Base-by-base conservation (phyloP, 1,140 invertebrate genomes). In the Penaeus chinensis region DNA sequence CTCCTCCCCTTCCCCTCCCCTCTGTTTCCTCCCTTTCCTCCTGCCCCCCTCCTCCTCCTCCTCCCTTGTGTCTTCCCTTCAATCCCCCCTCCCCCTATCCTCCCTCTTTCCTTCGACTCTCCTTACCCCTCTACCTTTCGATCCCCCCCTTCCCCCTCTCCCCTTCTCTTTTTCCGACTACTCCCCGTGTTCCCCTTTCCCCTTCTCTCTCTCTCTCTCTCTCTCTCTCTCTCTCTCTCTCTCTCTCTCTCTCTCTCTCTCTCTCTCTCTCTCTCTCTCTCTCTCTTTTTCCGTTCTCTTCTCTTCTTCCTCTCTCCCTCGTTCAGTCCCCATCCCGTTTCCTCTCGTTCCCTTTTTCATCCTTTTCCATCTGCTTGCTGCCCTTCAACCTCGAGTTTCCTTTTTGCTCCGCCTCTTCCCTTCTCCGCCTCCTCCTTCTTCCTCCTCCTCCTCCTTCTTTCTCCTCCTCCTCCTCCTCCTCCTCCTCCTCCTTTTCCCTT, bases 241-340 rank as follows among this genome's bases (percentile, higher is more conserved):
- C 42, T 37, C 76, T 37, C 20, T 54, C 76, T 78, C 76, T 78
- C 42, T 54, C 76, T 78, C 76, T 54, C 42, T 54, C 76, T 78
- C 76, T 54, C 42, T 54, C 42, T 78, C 76, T 54, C 18, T 54
- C 76, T 78, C 27, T 54, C 42, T 54, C 27, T 78, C 76, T 54
- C 18, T 47, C 76, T 77, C 7, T 47, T 3, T n/a, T n/a, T 66
- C 63, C 63, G 19, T n/a, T n/a, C n/a, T n/a, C 63, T 66, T n/a
- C 63, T 66, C 63, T 3, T 66, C 63, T n/a, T 66, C 42, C 47
- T 54, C 32, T 78, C 76, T 54, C 47, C 37, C 76, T 78, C 76
- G 4, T 24, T 22, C 65, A 22, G 24, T 66, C 65, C 4, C 65
- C 24, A 22, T 24, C 24, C 20, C 24, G 20, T 42, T 42, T 42